A percentile compares a stretch with the other conserved stretches of the same genome.
phyloP scores from a whole-genome alignment of 1,140 invertebrate species.

The Magallana ariakensis region DNA sequence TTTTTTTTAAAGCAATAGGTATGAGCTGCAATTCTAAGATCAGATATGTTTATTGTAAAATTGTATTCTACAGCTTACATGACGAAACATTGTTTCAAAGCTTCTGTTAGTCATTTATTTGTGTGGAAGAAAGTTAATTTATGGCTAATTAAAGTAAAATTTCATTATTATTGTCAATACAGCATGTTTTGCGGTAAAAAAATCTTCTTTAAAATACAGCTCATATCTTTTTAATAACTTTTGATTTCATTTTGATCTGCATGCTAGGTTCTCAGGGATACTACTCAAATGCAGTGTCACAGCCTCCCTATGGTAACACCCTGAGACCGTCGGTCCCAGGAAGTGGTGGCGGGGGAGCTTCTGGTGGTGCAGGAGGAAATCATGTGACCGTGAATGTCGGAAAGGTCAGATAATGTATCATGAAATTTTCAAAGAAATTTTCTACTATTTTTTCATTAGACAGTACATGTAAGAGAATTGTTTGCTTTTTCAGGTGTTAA shows the following conservation, averaged over 20 bases:
- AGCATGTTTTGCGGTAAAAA: too few species aligned
- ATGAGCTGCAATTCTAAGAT: background rate
- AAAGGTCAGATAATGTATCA: conserved; percentile 48
- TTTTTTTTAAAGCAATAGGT: background rate
- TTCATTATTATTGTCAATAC: too few species aligned
- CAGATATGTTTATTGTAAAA: too few species aligned
- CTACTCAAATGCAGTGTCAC: background rate
- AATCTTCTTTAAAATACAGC: background rate
- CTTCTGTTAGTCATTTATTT: too few species aligned
- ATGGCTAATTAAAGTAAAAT: too few species aligned
- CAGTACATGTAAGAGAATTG: too few species aligned
- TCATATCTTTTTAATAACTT: background rate
- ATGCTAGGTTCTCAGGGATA: background rate
- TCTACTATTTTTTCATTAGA: too few species aligned
- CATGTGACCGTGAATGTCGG: conserved; percentile 60
- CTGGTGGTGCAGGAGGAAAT: conserved; percentile 62
- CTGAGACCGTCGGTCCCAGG: conserved; percentile 59
- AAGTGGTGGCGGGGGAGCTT: conserved; percentile 70
- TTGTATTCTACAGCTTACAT: too few species aligned
- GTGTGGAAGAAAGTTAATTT: too few species aligned
- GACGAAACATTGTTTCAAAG: too few species aligned
- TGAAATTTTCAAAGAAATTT: too few species aligned
- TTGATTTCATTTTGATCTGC: background rate
- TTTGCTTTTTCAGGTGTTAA: background rate
- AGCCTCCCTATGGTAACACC: conserved; percentile 59